phyloP scores from a whole-genome alignment of 2,888 invertebrate species.

The Panopea generosa region DNA sequence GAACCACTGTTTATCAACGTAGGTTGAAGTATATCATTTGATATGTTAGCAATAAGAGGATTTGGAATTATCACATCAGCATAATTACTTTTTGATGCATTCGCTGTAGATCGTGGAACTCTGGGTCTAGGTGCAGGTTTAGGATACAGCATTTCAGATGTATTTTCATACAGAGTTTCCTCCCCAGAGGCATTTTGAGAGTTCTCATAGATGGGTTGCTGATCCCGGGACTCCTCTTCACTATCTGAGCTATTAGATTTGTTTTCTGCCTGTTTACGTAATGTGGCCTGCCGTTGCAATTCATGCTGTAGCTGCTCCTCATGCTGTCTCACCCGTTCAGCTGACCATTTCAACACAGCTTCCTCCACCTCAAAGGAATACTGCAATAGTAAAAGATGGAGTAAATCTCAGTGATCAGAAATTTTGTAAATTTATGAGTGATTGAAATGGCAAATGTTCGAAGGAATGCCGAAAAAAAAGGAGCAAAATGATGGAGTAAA shows the following conservation, averaged over 20 bases:
- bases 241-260: conserved; percentile 26
- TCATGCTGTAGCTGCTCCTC: conserved; percentile 57
- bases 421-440: too few relatives aligned
- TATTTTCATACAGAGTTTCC: conserved; percentile 50
- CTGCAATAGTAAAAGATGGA: conserved; percentile 61
- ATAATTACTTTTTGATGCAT: conserved; percentile 19
- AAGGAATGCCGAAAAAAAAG: too few relatives aligned
- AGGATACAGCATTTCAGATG: conserved; percentile 12
- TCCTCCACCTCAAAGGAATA: conserved; percentile 80
- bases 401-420: not conserved
- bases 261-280: conserved; percentile 12
- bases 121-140: conserved; percentile 28
- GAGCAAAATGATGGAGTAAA: too few relatives aligned
- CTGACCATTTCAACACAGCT: conserved; percentile 79
- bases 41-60: conserved; percentile 62
- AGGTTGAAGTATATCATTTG: conserved; percentile 72
- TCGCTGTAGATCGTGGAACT: conserved; percentile 18
- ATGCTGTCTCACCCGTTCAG: conserved; percentile 71
- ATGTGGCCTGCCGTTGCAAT: conserved; percentile 33
- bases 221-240: conserved; percentile 22
- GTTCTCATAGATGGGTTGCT: conserved; percentile 31
- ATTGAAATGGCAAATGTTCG: too few relatives aligned
- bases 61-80: conserved; percentile 53
- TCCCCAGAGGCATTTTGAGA: not conserved
- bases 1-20: conserved; percentile 55